Base-by-base conservation (phyloP, 1,140 invertebrate genomes). In the Gonioctena quinquepunctata region DNA sequence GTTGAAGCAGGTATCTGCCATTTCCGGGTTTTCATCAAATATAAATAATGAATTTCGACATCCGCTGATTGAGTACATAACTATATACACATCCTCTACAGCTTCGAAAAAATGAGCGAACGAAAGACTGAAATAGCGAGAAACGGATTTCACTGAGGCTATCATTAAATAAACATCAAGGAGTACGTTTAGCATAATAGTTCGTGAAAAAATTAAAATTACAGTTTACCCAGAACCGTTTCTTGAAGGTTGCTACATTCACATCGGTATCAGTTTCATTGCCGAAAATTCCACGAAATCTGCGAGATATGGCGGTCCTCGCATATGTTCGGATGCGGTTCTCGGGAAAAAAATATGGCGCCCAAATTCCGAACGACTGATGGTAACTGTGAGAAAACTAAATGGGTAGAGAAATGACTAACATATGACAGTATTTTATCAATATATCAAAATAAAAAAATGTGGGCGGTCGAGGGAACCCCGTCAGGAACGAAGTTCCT, bases 141-240 rank as follows among this genome's bases (percentile, higher is more conserved):
- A 19, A 16, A 54, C 18, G 52, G 22, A 54, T 54, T 54, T 54
- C 52, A 5, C 19, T 23, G 18, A 54, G 18, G 22, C 52, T 54
- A 54, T 54, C 52, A 54, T 54, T 54, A 54, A 54, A 54, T 54
- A 54, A 54, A 54, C 52, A 54, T 54, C 52, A 54, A 54, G 52
- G 52, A 54, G 18, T 54, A 54, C 22, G 52, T 54, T 54, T 54
- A 54, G 52, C 52, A 54, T 54, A 54, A 54, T 54, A 18, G 52
- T 8, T 54, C n/a, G 22, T 18, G 18, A 54, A 42, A 54, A 54
- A 54, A 54, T 21, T 21, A 4, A 21, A 54, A 54, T 54, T 54
- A 22, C 22, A 5, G 33, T 42, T 23, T 54, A 54, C 19, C 18
- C 11, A 23, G 52, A 54, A 54, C 8, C 22, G 18, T 54, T 42